phyloP scores from a whole-genome alignment of 2,113 vertebrate genomes.

The Lamprologus lemairii region DNA sequence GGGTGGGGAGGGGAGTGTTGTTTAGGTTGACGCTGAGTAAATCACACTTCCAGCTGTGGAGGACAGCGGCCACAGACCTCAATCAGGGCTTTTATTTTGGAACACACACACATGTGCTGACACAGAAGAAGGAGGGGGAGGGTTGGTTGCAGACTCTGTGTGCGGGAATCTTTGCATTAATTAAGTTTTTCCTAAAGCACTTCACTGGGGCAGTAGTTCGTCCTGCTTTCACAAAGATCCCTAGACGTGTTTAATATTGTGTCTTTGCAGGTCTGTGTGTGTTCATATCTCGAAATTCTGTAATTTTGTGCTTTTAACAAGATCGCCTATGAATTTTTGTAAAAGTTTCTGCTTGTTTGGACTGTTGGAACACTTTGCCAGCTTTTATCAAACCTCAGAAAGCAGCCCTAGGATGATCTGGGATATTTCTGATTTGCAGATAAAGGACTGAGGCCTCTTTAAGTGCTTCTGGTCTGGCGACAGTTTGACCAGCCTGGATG shows the following conservation, averaged over 20 bases:
- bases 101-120: conserved; percentile 16
- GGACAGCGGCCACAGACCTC: conserved; percentile 10
- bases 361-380: neutral
- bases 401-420: neutral
- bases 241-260: neutral
- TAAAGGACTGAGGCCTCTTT: neutral
- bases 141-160: neutral
- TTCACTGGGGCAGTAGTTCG: neutral
- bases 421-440: conserved; percentile 15
- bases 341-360: neutral
- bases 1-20: neutral
- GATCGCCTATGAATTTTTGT: conserved; percentile 28
- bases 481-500: neutral
- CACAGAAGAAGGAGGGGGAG: neutral
- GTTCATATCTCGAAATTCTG: neutral
- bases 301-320: neutral
- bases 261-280: neutral
- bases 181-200: neutral
- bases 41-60: conserved; percentile 64
- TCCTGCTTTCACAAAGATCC: neutral
- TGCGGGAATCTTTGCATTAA: neutral
- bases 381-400: conserved; percentile 12
- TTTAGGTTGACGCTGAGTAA: conserved; percentile 29
- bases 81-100: conserved; percentile 30
- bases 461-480: conserved; percentile 5